Conservation (phyloP, 1,140 invertebrate species). For the Diorhabda elongata region DNA sequence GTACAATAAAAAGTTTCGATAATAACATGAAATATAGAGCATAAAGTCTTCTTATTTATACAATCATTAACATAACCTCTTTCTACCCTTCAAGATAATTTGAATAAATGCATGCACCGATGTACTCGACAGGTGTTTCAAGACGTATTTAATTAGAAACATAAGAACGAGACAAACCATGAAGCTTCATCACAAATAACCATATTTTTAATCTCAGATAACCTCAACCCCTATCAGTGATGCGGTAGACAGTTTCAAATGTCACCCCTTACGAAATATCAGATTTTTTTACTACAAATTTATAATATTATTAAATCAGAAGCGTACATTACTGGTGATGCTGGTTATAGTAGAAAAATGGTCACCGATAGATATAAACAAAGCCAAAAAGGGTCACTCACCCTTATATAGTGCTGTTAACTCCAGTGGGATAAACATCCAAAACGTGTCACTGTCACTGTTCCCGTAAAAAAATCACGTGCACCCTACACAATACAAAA, state of each 20-base stretch:
- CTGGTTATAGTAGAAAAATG: not conserved
- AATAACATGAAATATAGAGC: too few relatives aligned
- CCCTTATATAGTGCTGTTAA: conserved; percentile 3
- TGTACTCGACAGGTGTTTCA: not conserved
- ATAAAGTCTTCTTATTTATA: too few relatives aligned
- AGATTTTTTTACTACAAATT: not conserved
- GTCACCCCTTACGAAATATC: not conserved
- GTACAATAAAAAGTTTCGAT: too few relatives aligned
- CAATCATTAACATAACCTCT: not conserved
- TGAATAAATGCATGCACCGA: not conserved
- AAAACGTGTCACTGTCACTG: not conserved
- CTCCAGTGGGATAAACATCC: not conserved
- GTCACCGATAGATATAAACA: conserved; percentile 5
- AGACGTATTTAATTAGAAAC: not conserved
- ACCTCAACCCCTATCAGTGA: not conserved
- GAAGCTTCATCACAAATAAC: not conserved
- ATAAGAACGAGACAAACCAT: not conserved
- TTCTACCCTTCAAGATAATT: not conserved
- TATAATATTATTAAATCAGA: not conserved
- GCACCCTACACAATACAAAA: conserved; percentile 12
- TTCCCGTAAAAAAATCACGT: conserved; percentile 19
- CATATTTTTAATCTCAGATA: not conserved
- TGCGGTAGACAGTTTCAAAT: not conserved
- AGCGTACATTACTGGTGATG: not conserved
- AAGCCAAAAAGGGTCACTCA: conserved; percentile 16